Evolutionary conservation across 2,888 invertebrate species (phyloP).

Genomic region (Volucella zonaria): DNA sequence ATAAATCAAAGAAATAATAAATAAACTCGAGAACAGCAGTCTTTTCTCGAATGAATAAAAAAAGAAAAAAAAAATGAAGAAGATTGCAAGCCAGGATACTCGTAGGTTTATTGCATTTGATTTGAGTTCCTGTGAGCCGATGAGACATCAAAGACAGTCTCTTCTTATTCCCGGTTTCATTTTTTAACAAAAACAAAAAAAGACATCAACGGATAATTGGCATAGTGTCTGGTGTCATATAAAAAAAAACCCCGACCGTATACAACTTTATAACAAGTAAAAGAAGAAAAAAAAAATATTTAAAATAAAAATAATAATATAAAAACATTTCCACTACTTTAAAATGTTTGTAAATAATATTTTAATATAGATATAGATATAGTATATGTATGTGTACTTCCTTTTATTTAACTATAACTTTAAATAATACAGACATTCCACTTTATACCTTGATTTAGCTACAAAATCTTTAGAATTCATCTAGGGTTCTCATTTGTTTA

Average conservation of each 20-base stretch:
- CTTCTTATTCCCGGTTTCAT: no score
- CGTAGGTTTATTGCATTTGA: not conserved
- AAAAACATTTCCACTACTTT: conserved; percentile 36
- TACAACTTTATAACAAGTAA: conserved; percentile 67
- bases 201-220: not conserved
- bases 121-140: not conserved
- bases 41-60: not conserved
- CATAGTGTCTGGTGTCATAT: conserved; percentile 13
- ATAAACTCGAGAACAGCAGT: conserved; percentile 6
- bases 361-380: conserved; percentile 42
- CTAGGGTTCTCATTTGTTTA: conserved; percentile 43
- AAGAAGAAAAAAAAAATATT: conserved; percentile 26
- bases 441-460: conserved; percentile 59
- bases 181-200: not conserved
- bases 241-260: conserved; percentile 43
- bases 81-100: not conserved
- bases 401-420: conserved; percentile 62
- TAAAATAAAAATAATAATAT: conserved; percentile 8
- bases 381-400: conserved; percentile 43
- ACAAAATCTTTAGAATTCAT: conserved; percentile 59
- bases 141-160: not conserved
- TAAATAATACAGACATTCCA: conserved; percentile 67
- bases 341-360: conserved; percentile 63
- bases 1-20: conserved; percentile 60
- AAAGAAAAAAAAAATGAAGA: conserved; percentile 58